A percentile compares a stretch with the other conserved stretches of the same genome.
Evolutionary conservation across 2,888 invertebrate species (phyloP).

Genomic region (Amiota communis): DNA sequence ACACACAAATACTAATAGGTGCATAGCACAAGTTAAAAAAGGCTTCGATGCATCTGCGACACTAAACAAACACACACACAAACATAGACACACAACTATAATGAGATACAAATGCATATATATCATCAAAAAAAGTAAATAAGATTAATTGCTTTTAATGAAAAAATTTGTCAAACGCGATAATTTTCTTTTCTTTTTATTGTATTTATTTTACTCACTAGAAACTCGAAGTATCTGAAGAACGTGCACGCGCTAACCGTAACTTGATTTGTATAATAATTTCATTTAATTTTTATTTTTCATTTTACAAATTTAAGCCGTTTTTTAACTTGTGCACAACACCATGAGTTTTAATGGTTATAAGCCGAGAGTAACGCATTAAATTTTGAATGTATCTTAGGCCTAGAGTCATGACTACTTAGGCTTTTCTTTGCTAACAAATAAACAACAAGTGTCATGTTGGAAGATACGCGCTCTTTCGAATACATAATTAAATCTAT

Average conservation of each 20-base stretch:
- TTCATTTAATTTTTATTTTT: background rate
- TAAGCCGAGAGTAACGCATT: no score
- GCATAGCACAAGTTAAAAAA: background rate
- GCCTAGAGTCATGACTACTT: no score
- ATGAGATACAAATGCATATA: no score
- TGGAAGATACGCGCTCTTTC: no score
- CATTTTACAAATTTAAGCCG: background rate
- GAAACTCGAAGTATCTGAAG: background rate
- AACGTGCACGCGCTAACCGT: no score
- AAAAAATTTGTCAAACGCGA: conserved; percentile 3
- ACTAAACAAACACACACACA: conserved; percentile 9
- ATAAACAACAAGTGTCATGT: conserved; percentile 1
- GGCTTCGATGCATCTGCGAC: background rate
- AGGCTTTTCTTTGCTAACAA: background rate
- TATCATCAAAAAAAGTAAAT: background rate
- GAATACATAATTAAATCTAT: no score
- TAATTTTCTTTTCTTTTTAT: background rate
- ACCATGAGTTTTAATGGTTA: no score
- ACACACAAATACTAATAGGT: no score
- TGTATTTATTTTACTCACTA: background rate
- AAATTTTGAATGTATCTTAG: no score
- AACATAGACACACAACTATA: background rate
- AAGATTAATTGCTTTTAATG: background rate
- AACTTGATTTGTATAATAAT: background rate
- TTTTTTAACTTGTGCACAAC: background rate